These are phyloP conservation scores for Myrmecobius fasciatus DNA, from an alignment of 2,113 vertebrate species.

Conservation along the genomic window DNA sequence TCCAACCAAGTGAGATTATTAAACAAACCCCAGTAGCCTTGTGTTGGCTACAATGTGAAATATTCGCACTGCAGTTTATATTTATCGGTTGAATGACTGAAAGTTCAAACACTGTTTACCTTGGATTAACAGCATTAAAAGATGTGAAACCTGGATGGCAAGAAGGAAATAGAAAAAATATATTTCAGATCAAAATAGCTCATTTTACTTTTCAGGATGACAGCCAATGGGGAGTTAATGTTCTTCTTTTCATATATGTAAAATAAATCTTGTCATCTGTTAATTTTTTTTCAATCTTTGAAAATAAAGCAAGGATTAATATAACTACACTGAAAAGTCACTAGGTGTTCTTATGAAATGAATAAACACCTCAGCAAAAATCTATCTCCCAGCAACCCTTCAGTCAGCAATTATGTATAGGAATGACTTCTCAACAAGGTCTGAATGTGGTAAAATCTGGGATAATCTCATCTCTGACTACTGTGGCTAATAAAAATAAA, in stretches of 20 bases:
- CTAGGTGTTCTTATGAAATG: not conserved
- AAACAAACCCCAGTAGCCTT: slow-evolving; percentile 66
- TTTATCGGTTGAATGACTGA: slow-evolving; percentile 5
- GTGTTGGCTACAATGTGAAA: slow-evolving; percentile 32
- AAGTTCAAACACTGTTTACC: slow-evolving; percentile 41
- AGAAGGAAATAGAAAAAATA: slow-evolving; percentile 47
- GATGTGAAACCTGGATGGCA: slow-evolving; percentile 15
- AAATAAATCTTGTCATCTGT: not conserved
- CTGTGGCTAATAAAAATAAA: not conserved
- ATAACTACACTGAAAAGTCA: slow-evolving; percentile 1
- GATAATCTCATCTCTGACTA: not conserved
- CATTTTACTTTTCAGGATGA: not conserved
- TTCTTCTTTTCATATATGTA: slow-evolving; percentile 14
- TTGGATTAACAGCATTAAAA: slow-evolving; percentile 59
- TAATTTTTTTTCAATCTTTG: slow-evolving; percentile 4
- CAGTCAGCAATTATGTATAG: not conserved
- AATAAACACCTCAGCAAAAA: slow-evolving; percentile 19
- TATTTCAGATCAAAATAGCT: not conserved
- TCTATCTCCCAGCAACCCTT: not conserved
- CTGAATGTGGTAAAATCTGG: slow-evolving; percentile 2
- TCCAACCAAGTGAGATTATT: slow-evolving; percentile 75
- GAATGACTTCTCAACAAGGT: slow-evolving; percentile 2
- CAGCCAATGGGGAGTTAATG: not conserved
- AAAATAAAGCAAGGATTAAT: not conserved
- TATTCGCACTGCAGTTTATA: slow-evolving; percentile 46